A percentile compares a stretch with the other conserved stretches of the same genome.
These are phyloP conservation scores for Pangasius djambal DNA, from an alignment of 2,797 vertebrate genomes.

Conservation along the genomic window DNA sequence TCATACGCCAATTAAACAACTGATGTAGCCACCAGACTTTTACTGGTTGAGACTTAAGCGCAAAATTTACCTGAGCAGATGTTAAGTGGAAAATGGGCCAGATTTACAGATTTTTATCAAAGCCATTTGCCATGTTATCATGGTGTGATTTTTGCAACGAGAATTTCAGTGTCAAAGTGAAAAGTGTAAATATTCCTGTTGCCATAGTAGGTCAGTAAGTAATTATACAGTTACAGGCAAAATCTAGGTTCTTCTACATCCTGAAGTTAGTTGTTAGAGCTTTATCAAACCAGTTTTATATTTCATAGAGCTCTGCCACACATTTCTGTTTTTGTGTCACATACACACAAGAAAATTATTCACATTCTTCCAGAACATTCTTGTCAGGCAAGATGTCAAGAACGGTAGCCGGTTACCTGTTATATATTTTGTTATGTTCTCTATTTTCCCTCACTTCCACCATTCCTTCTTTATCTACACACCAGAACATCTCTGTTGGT, in stretches of 20 bases:
- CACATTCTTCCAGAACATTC: not conserved
- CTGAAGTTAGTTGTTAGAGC: not conserved
- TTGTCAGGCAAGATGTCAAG: not conserved
- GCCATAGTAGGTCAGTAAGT: not conserved
- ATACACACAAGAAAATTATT: not conserved
- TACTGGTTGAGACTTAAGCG: conserved; percentile 5
- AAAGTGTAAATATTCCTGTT: not conserved
- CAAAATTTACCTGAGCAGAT: conserved; percentile 18
- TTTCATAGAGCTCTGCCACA: not conserved
- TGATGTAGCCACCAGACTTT: conserved; percentile 19
- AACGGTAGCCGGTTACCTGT: not conserved
- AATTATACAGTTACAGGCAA: not conserved
- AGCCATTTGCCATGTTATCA: not conserved
- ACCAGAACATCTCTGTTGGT: conserved; percentile 34
- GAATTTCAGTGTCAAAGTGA: not conserved
- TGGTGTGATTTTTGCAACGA: not conserved
- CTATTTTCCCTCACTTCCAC: conserved; percentile 1
- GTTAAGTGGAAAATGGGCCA: not conserved
- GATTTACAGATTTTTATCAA: not conserved
- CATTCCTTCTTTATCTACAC: conserved; percentile 36
- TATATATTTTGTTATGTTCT: not conserved
- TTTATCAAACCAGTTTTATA: not conserved
- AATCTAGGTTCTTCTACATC: not conserved
- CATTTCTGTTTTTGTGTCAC: not conserved
- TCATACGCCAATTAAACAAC: conserved; percentile 39